Base-by-base conservation (phyloP, 2,888 invertebrate species). In the Dolichopus griseipennis region DNA sequence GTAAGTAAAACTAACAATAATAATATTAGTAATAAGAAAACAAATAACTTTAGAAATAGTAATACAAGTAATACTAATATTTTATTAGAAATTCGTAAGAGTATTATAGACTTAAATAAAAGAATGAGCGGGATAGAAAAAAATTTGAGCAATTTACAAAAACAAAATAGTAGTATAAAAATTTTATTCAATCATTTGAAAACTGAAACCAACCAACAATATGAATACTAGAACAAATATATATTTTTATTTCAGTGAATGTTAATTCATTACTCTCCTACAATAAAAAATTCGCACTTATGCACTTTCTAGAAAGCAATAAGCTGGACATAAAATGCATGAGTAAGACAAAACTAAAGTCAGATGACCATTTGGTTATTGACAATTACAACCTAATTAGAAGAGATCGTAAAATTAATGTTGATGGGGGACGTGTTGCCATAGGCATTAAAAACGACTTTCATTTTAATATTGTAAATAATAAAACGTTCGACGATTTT, bases 271-370 rank as follows among this genome's bases (percentile, higher is more conserved):
- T 67, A 12, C 41, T 67, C 2, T 41, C 33, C 15, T 33, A 18
- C 43, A 43, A 20, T 0, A 68, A 65, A 43, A 41, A 22, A 18
- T n/a, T n/a, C 27, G 61, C 62, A 8, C 20, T 65, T 18, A 27
- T 41, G 41, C 61, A 65, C 33, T 65, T 68, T 63, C 15, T n/a
- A 1, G 41, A 15, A 9, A 41, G 63, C 9, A 18, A 63, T 41
- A 20, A 9, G 37, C 66, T 66, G 0, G 68, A 68, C n/a, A 34
- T 66, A 10, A 65, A 66, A 10, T 66, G 37, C 27, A 18, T 68
- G 33, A 66, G 52, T 52, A 66, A 68, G 12, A 68, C 63, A 22
- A 65, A 68, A 41, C 65, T 68, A 1, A 65, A 61, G 12, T 18
- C 41, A 12, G 6, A 61, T 12, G 64, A 65, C 61, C 3, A 41